Evolutionary conservation across 2,888 invertebrate species (phyloP), one percentile per base, ranked within the genome.

Genomic region (Podotricha telesiphe): DNA sequence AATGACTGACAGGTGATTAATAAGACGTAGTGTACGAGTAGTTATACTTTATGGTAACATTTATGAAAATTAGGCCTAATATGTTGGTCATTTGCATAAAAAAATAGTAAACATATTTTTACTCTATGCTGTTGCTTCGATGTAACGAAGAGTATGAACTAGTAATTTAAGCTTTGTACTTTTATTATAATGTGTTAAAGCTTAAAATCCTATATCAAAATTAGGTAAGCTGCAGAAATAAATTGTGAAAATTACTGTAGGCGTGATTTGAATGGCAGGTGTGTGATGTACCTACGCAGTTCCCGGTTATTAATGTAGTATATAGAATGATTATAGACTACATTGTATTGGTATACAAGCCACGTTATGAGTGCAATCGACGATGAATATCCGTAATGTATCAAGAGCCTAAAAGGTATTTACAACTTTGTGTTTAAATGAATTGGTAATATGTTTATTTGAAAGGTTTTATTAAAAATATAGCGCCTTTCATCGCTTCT

Each of bases 261-360:
- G 87, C 86, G 87, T 87, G 85, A 86, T 87, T 85, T 84, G 86
- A 82, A 85, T 83, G 86, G 87, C 88, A 88, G 88, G 87, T 88
- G 88, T 83, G 83, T 80, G 82, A 76, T 72, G 74, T 71, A 70
- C 68, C 72, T 70, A 70, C 69, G 64, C 67, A 67, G 42, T 48
- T 61, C 58, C 62, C 62, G 62, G 62, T 48, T 62, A 62, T 62
- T 62, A 84, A 83, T 83, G 83, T 85, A 84, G 78, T 86, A 82
- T 69, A 75, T 76, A 68, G 70, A 71, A 74, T 73, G 72, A 70
- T 72, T 71, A 70, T 66, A 69, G 65, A 55, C 42, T 64, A 67
- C 62, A 69, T 71, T 69, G 69, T 65, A 63, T 62, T 37, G 28
- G 56, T 47, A 48, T 62, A 40, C 50, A 67, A 22, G 22, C 20